phyloP scores from a whole-genome alignment of 2,797 vertebrate species.

The Paedocypris micromegethes region DNA sequence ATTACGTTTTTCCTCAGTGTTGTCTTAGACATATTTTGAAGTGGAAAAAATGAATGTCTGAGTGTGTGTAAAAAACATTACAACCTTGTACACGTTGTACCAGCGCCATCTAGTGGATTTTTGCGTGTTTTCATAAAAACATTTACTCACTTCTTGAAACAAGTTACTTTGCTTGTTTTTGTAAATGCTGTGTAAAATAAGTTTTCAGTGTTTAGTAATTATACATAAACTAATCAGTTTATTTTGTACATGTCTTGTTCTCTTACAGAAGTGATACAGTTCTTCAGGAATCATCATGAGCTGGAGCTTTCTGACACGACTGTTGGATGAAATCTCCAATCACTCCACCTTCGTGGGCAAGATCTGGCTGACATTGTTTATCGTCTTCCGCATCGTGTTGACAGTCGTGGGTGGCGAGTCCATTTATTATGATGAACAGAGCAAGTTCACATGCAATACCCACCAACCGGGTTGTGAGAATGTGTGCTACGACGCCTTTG shows the following conservation, averaged over 20 bases:
- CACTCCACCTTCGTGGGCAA: slow-evolving; percentile 92
- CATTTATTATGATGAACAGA: slow-evolving; percentile 92
- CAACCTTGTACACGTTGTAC: background rate
- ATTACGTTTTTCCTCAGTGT: background rate
- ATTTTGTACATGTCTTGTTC: background rate
- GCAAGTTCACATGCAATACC: slow-evolving; percentile 88
- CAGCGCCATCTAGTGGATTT: slow-evolving; percentile 41
- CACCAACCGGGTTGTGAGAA: slow-evolving; percentile 88
- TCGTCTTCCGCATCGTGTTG: slow-evolving; percentile 86
- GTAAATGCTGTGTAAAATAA: background rate
- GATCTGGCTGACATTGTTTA: slow-evolving; percentile 85
- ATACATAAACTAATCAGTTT: background rate
- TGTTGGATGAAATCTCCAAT: slow-evolving; percentile 90
- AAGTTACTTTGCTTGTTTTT: background rate
- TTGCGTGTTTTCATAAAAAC: background rate
- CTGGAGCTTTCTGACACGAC: slow-evolving; percentile 86
- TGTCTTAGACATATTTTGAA: background rate
- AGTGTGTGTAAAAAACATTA: background rate
- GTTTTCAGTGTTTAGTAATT: background rate
- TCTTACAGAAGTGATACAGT: slow-evolving; percentile 50
- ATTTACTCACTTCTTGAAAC: background rate
- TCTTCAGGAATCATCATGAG: slow-evolving; percentile 71
- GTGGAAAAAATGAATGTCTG: background rate
- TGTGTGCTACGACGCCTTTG: slow-evolving; percentile 85
- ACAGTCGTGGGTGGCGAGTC: slow-evolving; percentile 86